Percentiles rank a stretch among this genome's conserved stretches.
Conservation (phyloP, 2,888 invertebrate species). For the Baccha elongata region DNA sequence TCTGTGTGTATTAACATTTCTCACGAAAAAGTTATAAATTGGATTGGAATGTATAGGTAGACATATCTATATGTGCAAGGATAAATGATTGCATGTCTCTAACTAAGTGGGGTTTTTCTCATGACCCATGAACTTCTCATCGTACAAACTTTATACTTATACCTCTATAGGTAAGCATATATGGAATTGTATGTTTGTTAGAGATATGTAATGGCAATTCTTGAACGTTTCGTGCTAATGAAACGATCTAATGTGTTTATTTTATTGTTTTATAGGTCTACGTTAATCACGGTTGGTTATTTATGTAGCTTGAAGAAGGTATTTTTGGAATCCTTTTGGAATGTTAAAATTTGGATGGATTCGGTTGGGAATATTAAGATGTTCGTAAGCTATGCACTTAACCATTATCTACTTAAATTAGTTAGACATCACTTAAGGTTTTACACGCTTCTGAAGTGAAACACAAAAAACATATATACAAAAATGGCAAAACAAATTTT, state of each 20-base stretch:
- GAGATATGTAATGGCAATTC: background rate
- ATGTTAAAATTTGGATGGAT: no score
- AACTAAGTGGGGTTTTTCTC: conserved; percentile 17
- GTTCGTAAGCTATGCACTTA: no score
- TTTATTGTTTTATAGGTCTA: background rate
- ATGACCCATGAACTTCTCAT: conserved; percentile 50
- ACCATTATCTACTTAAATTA: no score
- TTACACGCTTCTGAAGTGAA: no score
- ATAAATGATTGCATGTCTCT: conserved; percentile 54
- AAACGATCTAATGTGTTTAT: conserved; percentile 18
- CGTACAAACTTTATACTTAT: conserved; percentile 1
- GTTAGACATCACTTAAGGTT: no score
- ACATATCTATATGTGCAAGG: conserved; percentile 2
- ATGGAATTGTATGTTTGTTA: background rate
- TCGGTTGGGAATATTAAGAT: no score
- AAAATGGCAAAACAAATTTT: no score
- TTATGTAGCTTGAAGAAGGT: background rate
- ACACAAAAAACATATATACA: no score
- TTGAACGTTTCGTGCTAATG: conserved; percentile 3
- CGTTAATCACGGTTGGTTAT: background rate
- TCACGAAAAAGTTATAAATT: conserved; percentile 39
- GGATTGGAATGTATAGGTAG: conserved; percentile 12
- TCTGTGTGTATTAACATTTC: conserved; percentile 22
- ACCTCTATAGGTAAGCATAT: no score
- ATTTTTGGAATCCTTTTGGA: background rate